Conservation (phyloP, 2,113 vertebrate species). For the Holacanthus passer region DNA sequence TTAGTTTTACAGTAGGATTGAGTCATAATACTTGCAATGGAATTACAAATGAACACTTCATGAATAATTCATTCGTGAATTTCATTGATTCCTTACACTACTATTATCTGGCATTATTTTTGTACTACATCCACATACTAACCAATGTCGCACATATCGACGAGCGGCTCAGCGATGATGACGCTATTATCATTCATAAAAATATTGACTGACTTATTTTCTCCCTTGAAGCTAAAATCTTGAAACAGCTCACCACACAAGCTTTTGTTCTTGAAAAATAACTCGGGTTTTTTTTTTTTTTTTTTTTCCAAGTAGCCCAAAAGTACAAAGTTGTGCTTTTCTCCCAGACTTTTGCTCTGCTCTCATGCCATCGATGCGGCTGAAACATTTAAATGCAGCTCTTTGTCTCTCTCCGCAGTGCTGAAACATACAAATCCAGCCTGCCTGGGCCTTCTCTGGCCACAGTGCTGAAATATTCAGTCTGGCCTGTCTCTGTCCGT, state of each 20-base stretch:
- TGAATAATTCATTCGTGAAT: not conserved
- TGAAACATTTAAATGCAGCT: not conserved
- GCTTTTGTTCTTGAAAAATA: not conserved
- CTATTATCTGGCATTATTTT: not conserved
- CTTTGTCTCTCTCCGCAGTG: not conserved
- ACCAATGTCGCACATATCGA: not conserved
- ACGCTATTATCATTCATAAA: not conserved
- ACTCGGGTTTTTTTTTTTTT: too few species aligned
- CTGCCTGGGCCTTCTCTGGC: not conserved
- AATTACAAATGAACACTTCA: not conserved
- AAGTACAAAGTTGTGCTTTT: not conserved
- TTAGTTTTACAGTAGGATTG: not conserved
- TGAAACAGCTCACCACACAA: too few species aligned
- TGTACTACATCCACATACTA: not conserved
- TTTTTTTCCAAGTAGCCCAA: not conserved
- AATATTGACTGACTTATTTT: not conserved
- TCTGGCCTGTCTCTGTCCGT: conserved; percentile 16
- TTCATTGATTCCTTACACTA: not conserved
- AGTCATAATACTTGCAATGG: not conserved
- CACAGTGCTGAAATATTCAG: conserved; percentile 35
- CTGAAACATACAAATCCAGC: not conserved
- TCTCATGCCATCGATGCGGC: not conserved
- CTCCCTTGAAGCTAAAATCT: not conserved
- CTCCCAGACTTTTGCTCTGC: not conserved
- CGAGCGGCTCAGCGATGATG: not conserved